Percentiles rank a stretch among this genome's conserved stretches.
These are phyloP conservation scores for Morelia viridis DNA, from an alignment of 2,797 vertebrate genomes.

Conservation along the genomic window DNA sequence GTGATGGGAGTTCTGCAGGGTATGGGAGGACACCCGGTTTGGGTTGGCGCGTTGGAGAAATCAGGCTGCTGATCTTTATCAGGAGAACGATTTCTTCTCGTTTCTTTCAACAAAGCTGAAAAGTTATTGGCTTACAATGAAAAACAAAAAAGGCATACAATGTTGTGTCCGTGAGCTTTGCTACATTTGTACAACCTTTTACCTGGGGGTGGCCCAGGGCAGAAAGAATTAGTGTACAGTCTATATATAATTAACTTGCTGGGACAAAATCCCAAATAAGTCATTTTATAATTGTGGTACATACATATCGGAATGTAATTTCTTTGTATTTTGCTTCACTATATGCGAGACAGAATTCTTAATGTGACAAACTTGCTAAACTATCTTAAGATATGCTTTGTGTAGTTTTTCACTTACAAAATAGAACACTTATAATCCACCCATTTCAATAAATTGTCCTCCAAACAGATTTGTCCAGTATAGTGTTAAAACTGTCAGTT, in stretches of 20 bases:
- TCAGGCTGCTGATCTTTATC: not conserved
- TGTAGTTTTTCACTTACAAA: not conserved
- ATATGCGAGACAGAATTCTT: not conserved
- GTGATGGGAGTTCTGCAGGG: not conserved
- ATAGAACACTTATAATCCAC: not conserved
- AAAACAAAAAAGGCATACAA: not conserved
- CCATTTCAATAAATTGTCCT: not conserved
- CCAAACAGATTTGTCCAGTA: not conserved
- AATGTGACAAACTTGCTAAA: not conserved
- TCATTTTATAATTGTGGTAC: not conserved
- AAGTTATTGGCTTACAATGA: not conserved
- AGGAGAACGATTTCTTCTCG: not conserved
- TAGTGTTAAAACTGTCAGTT: not conserved
- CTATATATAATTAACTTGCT: not conserved
- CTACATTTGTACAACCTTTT: not conserved
- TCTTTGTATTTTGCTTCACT: not conserved
- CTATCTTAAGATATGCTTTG: not conserved
- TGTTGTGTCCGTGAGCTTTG: not conserved
- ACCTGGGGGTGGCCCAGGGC: too few species aligned
- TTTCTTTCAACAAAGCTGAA: not conserved
- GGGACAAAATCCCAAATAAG: not conserved
- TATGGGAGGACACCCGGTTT: not conserved
- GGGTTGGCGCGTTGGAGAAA: not conserved
- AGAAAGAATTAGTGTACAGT: not conserved
- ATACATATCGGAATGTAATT: not conserved